These are phyloP conservation scores for Cyphomyrmex costatus DNA, from an alignment of 1,140 invertebrate genomes.

Conservation along the genomic window DNA sequence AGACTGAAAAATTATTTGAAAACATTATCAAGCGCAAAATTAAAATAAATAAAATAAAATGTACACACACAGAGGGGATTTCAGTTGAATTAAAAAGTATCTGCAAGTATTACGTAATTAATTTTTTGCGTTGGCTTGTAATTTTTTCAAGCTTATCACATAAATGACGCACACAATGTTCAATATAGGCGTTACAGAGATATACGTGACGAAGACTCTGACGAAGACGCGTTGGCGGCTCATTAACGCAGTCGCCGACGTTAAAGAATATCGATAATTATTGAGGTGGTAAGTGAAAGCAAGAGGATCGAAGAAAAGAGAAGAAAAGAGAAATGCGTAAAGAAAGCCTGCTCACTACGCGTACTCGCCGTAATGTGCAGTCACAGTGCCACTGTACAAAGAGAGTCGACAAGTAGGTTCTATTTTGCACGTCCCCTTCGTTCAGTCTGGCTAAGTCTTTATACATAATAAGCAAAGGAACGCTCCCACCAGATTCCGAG, in stretches of 20 bases:
- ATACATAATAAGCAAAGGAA: slow-evolving; percentile 70
- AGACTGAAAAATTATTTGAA: not conserved
- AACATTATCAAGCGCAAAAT: not conserved
- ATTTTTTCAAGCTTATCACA: slow-evolving; percentile 12
- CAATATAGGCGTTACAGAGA: not conserved
- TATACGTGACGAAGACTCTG: slow-evolving; percentile 21
- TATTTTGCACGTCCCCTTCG: not conserved
- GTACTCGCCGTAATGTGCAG: slow-evolving; percentile 13
- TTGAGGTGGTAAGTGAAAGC: slow-evolving; percentile 9
- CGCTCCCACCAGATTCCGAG: slow-evolving; percentile 34
- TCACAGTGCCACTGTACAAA: slow-evolving; percentile 44
- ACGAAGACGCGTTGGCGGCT: not conserved
- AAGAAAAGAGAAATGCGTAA: slow-evolving; percentile 20
- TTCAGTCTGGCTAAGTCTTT: slow-evolving; percentile 60
- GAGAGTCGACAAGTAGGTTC: slow-evolving; percentile 38
- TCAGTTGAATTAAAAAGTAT: not conserved
- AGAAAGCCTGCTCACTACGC: not conserved
- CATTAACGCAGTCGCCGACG: not conserved
- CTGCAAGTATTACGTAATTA: not conserved
- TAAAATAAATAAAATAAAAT: not conserved
- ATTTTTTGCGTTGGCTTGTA: not conserved
- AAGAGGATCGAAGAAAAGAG: not conserved
- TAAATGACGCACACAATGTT: slow-evolving; percentile 41
- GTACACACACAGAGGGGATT: not conserved
- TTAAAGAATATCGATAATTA: slow-evolving; percentile 20